These are phyloP conservation scores for Notodonta ziczac DNA, from an alignment of 2,888 invertebrate species.

Conservation along the genomic window DNA sequence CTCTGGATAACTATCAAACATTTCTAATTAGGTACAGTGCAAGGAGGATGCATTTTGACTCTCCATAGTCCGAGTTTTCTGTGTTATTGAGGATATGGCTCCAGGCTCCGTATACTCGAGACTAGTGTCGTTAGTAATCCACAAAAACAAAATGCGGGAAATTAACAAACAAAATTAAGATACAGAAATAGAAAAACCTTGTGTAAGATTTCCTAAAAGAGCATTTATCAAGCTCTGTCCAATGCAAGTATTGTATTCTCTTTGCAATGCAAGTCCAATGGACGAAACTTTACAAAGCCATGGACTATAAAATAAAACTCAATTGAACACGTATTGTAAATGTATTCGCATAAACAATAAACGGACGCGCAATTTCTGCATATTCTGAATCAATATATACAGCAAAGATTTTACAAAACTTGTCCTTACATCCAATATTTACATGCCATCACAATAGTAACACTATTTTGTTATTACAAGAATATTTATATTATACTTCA, in stretches of 20 bases:
- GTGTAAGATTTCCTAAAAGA: no score
- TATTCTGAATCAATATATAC: slow-evolving; percentile 44
- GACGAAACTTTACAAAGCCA: not conserved
- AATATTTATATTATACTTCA: slow-evolving; percentile 12
- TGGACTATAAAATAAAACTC: slow-evolving; percentile 37
- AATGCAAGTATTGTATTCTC: no score
- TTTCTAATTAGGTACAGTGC: not conserved
- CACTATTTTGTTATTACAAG: slow-evolving; percentile 29
- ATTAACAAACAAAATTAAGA: no score
- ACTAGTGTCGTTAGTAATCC: no score
- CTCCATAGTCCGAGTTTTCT: no score
- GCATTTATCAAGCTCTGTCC: no score
- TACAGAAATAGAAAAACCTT: no score
- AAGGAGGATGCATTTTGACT: not conserved
- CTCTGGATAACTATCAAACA: no score
- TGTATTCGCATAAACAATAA: slow-evolving; percentile 77
- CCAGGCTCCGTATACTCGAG: no score
- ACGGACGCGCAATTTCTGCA: slow-evolving; percentile 61
- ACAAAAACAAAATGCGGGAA: no score
- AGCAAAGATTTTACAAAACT: slow-evolving; percentile 60
- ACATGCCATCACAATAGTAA: slow-evolving; percentile 56
- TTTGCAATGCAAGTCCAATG: no score
- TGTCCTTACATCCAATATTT: slow-evolving; percentile 57
- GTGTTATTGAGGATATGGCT: no score
- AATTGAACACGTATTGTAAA: slow-evolving; percentile 53